Conservation (phyloP, 23 tunicate species). For the Trididemnum miniatum region DNA sequence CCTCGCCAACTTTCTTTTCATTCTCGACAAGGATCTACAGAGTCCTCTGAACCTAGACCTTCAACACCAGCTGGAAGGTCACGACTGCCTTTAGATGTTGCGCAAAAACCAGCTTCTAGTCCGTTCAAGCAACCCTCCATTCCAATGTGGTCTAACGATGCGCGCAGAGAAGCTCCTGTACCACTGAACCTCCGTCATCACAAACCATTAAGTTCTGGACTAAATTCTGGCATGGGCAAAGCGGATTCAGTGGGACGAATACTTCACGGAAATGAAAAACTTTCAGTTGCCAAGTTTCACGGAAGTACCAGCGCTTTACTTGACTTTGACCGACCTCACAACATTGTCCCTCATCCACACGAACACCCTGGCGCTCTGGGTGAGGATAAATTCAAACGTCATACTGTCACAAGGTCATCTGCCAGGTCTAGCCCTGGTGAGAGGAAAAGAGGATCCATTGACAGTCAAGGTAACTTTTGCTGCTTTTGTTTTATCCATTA, state of each 20-base stretch:
- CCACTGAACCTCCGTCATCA: conserved; percentile 19
- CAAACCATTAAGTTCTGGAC: conserved; percentile 19
- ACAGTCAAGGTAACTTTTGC: not conserved
- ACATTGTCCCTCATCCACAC: conserved; percentile 9
- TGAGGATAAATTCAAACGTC: conserved; percentile 61
- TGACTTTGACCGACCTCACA: conserved; percentile 42
- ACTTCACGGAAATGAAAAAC: conserved; percentile 7
- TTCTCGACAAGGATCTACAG: not conserved
- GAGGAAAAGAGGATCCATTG: not conserved
- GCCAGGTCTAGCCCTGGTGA: conserved; percentile 82
- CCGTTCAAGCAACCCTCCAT: not conserved
- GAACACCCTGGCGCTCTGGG: conserved; percentile 28
- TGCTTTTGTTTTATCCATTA: no score
- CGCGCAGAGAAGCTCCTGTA: conserved; percentile 42
- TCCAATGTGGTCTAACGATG: conserved; percentile 33
- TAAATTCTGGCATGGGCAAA: conserved; percentile 32
- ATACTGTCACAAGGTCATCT: conserved; percentile 52
- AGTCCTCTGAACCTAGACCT: not conserved
- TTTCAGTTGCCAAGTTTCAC: conserved; percentile 30
- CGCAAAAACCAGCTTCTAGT: not conserved
- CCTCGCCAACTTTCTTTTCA: no score
- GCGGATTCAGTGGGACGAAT: conserved; percentile 44
- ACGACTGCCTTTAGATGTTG: not conserved
- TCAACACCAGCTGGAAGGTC: not conserved
- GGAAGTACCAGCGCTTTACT: conserved; percentile 53